Percentiles rank a stretch among this genome's conserved stretches.
Evolutionary conservation across 2,888 invertebrate genomes (phyloP).

Genomic region (Trachelus stipa): DNA sequence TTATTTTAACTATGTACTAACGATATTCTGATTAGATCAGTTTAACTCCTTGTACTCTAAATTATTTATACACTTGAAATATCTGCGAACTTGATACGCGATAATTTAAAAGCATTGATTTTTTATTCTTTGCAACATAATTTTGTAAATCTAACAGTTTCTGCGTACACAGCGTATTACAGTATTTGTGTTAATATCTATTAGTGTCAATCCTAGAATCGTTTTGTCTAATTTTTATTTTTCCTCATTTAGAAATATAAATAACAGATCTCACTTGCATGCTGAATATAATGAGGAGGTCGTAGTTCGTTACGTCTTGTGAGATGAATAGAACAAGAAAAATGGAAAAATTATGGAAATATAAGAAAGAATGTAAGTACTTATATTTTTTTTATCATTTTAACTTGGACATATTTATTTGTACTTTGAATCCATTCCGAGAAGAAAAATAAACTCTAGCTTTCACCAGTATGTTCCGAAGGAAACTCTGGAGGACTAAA

Average conservation of each 20-base stretch:
- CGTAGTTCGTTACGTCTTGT: neutral
- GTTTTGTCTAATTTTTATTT: neutral
- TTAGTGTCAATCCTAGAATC: neutral
- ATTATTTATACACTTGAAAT: neutral
- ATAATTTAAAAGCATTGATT: neutral
- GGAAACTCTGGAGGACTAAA: neutral
- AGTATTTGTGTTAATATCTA: neutral
- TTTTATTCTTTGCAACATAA: neutral
- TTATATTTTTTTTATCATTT: no score
- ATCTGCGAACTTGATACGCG: neutral
- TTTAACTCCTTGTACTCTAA: neutral
- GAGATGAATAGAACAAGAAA: neutral
- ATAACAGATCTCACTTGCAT: neutral
- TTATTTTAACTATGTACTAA: neutral
- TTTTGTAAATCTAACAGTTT: neutral
- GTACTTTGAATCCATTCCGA: neutral
- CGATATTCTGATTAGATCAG: neutral
- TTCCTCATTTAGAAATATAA: neutral
- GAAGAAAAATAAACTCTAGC: neutral
- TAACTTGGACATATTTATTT: neutral
- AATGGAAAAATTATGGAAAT: neutral
- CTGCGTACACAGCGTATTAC: neutral
- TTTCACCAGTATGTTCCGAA: neutral
- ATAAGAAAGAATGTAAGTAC: neutral
- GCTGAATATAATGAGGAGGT: neutral